Evolutionary conservation across 2,113 vertebrate species (phyloP), one percentile per base, ranked within the genome.

Genomic region (Xenotilapia caudafasciata): DNA sequence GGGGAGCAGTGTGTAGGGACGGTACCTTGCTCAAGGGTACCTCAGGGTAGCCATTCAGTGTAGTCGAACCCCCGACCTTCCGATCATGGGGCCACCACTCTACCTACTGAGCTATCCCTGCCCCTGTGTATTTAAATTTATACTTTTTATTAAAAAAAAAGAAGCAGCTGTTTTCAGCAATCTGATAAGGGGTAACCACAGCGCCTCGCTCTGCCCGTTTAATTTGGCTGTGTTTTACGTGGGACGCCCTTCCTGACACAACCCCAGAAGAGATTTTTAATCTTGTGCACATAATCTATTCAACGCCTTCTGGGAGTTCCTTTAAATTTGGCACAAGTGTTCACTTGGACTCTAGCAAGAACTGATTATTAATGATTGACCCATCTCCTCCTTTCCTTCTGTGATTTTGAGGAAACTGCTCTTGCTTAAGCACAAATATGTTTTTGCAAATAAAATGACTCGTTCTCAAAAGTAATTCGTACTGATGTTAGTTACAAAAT

Each of bases 71-170:
- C n/a, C n/a, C n/a, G n/a, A n/a, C n/a, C n/a, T n/a, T n/a, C n/a
- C n/a, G n/a, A n/a, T n/a, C n/a, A n/a, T n/a, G n/a, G n/a, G n/a
- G n/a, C n/a, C n/a, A n/a, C n/a, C n/a, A n/a, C n/a, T n/a, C n/a
- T n/a, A n/a, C n/a, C n/a, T n/a, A n/a, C n/a, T n/a, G n/a, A n/a
- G n/a, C n/a, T n/a, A n/a, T n/a, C n/a, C n/a, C n/a, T n/a, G n/a
- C n/a, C n/a, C n/a, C n/a, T n/a, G n/a, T n/a, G 31, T 35, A 35
- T 65, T 65, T 65, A n/a, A 35, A n/a, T 65, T 1, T 65, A 65
- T 2, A 35, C 60, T n/a, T 65, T n/a, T n/a, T 65, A 33, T 62
- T 33, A 0, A 17, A 31, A 58, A 3, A 3, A n/a, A 65, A 65
- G 11, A 13, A 68, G 33, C 19, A 21, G 19, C 60, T 68, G 33